Conservation (phyloP, 2,888 invertebrate genomes). For the Holacanthella duospinosa region DNA sequence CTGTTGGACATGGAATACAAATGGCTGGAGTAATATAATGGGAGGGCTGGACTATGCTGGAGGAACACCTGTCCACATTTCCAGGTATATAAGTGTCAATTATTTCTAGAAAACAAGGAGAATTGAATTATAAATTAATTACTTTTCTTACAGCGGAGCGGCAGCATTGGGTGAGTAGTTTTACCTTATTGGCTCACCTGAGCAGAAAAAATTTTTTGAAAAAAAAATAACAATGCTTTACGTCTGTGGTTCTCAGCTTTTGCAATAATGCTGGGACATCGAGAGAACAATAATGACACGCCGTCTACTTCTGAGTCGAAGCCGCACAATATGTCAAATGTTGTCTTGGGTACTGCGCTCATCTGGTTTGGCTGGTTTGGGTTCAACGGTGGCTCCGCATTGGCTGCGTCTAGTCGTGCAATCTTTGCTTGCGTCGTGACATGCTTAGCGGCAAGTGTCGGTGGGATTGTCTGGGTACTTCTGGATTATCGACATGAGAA, state of each 20-base stretch:
- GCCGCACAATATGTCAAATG: slow-evolving; percentile 33
- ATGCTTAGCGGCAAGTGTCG: slow-evolving; percentile 28
- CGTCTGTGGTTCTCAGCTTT: slow-evolving; percentile 23
- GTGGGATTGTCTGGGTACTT: slow-evolving; percentile 30
- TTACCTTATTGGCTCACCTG: not conserved
- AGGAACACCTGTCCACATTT: slow-evolving; percentile 21
- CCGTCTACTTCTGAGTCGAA: slow-evolving; percentile 14
- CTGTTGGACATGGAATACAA: slow-evolving; percentile 34
- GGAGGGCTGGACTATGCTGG: slow-evolving; percentile 21
- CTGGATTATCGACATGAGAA: slow-evolving; percentile 26
- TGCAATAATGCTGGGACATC: slow-evolving; percentile 28
- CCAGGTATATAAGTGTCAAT: slow-evolving; percentile 1
- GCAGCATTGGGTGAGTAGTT: slow-evolving; percentile 10
- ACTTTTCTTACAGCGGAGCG: no score
- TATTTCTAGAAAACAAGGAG: not conserved
- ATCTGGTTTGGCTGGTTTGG: slow-evolving; percentile 33
- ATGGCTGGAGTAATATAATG: slow-evolving; percentile 27
- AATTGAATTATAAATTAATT: not conserved
- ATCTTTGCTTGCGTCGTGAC: slow-evolving; percentile 27
- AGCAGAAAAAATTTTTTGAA: not conserved
- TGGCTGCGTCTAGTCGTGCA: slow-evolving; percentile 17
- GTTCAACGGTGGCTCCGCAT: slow-evolving; percentile 24
- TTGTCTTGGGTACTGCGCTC: slow-evolving; percentile 19
- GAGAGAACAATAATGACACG: slow-evolving; percentile 15
- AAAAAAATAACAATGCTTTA: no score